phyloP scores from a whole-genome alignment of 1,140 invertebrate species.

The Choristoneura fumiferana region DNA sequence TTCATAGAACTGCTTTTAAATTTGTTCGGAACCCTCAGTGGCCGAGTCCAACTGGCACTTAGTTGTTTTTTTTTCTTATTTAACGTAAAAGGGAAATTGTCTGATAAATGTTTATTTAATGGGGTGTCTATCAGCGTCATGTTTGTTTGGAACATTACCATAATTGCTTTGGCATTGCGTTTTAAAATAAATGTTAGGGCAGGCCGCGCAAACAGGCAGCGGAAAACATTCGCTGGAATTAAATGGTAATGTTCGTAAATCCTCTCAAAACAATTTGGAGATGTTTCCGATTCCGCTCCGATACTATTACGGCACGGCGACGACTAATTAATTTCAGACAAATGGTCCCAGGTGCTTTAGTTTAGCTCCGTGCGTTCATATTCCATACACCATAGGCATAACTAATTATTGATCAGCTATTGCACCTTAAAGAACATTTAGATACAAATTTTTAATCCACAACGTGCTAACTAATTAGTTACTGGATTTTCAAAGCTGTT shows the following conservation, averaged over 20 bases:
- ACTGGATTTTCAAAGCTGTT: too few species aligned
- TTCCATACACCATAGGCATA: too few species aligned
- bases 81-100: not conserved
- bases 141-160: constrained; percentile 5
- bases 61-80: too few species aligned
- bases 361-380: too few species aligned
- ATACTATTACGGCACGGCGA: constrained; percentile 8
- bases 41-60: too few species aligned
- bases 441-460: too few species aligned
- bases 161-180: constrained; percentile 7
- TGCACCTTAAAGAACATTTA: too few species aligned
- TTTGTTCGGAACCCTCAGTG: too few species aligned
- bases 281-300: constrained; percentile 11
- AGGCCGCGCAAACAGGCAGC: not conserved
- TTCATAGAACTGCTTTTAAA: too few species aligned
- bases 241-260: constrained; percentile 17
- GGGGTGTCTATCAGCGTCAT: constrained; percentile 8
- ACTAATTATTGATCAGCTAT: too few species aligned
- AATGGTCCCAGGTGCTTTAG: not conserved
- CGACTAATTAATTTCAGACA: constrained; percentile 7
- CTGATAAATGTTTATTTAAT: constrained; percentile 17
- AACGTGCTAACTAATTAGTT: too few species aligned
- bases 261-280: constrained; percentile 16
- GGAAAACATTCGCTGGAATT: not conserved
- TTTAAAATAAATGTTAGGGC: constrained; percentile 11